Evolutionary conservation across 2,888 invertebrate genomes (phyloP).

Genomic region (Eulithis prunata): DNA sequence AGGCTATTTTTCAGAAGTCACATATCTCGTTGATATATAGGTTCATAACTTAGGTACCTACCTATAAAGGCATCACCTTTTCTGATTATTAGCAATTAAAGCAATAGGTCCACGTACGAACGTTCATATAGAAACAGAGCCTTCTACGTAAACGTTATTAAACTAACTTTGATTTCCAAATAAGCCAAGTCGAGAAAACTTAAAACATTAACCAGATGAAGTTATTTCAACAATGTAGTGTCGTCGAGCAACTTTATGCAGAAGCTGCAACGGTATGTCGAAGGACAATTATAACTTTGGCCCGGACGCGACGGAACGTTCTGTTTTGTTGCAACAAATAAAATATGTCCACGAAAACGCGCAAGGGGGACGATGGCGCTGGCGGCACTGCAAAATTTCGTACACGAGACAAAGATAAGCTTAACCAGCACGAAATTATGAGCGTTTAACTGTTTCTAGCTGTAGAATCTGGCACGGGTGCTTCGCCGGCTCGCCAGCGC

Average conservation of each 20-base stretch:
- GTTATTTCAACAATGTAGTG: slow-evolving; percentile 78
- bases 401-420: slow-evolving; percentile 84
- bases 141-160: slow-evolving; percentile 35
- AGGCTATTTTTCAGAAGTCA: neutral
- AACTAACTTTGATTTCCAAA: slow-evolving; percentile 43
- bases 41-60: too few relatives aligned
- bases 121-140: slow-evolving; percentile 30
- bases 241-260: slow-evolving; percentile 75
- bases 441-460: slow-evolving; percentile 85
- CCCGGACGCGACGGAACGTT: slow-evolving; percentile 74
- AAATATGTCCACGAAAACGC: slow-evolving; percentile 80
- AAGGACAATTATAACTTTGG: slow-evolving; percentile 83
- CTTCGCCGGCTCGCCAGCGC: slow-evolving; percentile 84
- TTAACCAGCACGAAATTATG: slow-evolving; percentile 84
- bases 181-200: slow-evolving; percentile 57
- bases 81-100: too few relatives aligned
- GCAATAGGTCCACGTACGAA: too few relatives aligned
- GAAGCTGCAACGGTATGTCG: slow-evolving; percentile 81
- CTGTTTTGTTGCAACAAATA: slow-evolving; percentile 74
- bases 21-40: too few relatives aligned
- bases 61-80: too few relatives aligned
- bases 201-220: slow-evolving; percentile 75
- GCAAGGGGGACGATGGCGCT: slow-evolving; percentile 73
- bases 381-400: slow-evolving; percentile 72
- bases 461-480: slow-evolving; percentile 84